These are phyloP conservation scores for Gopherus flavomarginatus DNA, from an alignment of 2,113 vertebrate genomes.

Conservation along the genomic window DNA sequence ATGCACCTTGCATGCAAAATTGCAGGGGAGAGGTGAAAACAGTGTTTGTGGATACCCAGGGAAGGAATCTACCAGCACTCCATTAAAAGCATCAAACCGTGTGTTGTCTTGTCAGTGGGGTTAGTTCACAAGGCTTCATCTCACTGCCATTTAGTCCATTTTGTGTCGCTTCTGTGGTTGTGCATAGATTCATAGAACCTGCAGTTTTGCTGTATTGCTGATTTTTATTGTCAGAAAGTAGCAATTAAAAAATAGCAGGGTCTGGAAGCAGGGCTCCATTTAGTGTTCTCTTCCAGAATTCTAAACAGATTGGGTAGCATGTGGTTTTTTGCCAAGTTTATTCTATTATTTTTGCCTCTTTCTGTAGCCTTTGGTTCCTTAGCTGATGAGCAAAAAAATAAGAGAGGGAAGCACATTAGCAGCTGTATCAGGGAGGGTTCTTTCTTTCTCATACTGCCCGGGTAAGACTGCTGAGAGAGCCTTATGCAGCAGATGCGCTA, in stretches of 20 bases:
- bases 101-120: neutral
- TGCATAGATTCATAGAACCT: neutral
- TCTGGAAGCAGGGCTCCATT: neutral
- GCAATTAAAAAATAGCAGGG: neutral
- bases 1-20: rapidly evolving
- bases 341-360: neutral
- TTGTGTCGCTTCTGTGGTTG: rapidly evolving
- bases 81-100: neutral
- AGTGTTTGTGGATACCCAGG: rapidly evolving
- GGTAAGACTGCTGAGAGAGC: neutral
- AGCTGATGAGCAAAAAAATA: neutral
- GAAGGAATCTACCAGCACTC: rapidly evolving
- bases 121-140: neutral
- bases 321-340: neutral
- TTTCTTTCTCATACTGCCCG: neutral
- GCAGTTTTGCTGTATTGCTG: neutral
- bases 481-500: neutral
- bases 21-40: neutral
- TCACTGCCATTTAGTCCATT: rapidly evolving
- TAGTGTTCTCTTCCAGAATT: neutral
- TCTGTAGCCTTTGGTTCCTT: neutral
- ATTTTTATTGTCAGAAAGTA: neutral
- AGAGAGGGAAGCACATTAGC: neutral
- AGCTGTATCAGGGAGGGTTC: neutral
- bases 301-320: neutral